Evolutionary conservation across 2,113 vertebrate genomes (phyloP).

Genomic region (Pterophyllum scalare): DNA sequence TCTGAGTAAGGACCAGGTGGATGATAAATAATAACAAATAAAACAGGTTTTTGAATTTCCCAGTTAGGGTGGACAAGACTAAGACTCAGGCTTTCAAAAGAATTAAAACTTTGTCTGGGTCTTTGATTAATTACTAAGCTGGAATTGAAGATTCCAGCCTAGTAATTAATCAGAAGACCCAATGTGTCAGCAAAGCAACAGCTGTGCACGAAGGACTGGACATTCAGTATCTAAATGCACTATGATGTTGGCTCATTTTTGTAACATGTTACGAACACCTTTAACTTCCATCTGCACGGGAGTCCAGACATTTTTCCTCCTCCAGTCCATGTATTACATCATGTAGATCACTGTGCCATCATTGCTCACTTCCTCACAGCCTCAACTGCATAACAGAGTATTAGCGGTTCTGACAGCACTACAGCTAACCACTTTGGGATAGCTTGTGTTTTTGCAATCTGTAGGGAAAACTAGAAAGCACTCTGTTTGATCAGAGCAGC

Average conservation of each 20-base stretch:
- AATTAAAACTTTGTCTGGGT: too few species aligned
- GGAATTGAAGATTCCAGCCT: too few species aligned
- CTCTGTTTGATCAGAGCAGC: conserved; percentile 33
- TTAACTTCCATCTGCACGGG: not conserved
- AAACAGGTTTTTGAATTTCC: too few species aligned
- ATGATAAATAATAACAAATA: too few species aligned
- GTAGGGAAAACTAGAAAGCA: conserved; percentile 25
- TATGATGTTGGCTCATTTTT: not conserved
- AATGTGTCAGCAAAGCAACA: not conserved
- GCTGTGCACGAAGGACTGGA: too few species aligned
- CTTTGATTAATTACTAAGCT: too few species aligned
- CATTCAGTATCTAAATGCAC: not conserved
- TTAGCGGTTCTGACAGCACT: conserved; percentile 40
- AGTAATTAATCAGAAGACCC: too few species aligned
- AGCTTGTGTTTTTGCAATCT: not conserved
- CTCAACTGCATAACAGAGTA: not conserved
- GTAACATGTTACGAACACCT: not conserved
- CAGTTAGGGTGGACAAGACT: too few species aligned
- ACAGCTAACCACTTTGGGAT: conserved; percentile 25
- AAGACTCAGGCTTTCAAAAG: too few species aligned
- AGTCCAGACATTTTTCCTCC: not conserved
- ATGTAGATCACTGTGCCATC: conserved; percentile 1
- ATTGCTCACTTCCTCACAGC: not conserved
- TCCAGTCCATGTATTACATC: not conserved
- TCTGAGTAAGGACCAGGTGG: too few species aligned